These are phyloP conservation scores for Nasonia longicornis DNA, from an alignment of 1,140 invertebrate genomes.

Conservation along the genomic window DNA sequence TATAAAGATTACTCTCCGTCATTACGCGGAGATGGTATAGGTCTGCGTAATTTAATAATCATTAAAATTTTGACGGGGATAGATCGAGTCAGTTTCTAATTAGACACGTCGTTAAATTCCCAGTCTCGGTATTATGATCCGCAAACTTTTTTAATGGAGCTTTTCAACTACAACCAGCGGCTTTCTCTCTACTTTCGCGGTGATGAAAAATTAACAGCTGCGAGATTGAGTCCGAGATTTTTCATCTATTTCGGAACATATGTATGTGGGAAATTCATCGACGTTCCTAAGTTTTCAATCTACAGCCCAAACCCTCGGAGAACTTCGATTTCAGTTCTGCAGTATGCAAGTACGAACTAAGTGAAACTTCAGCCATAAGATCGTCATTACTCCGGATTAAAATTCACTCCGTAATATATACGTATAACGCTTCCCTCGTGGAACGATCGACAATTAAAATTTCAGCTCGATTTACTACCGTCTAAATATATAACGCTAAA, in stretches of 20 bases:
- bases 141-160: neutral
- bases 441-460: neutral
- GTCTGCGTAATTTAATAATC: neutral
- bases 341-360: too few relatives aligned
- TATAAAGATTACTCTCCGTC: too few relatives aligned
- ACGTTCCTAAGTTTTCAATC: neutral
- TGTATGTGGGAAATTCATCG: too few relatives aligned
- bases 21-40: neutral
- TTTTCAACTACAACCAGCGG: neutral
- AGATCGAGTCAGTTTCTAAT: neutral
- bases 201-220: neutral
- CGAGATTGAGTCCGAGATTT: too few relatives aligned
- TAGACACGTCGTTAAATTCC: neutral
- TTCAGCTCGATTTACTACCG: neutral
- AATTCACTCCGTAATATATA: neutral
- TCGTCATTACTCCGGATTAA: neutral
- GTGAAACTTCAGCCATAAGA: neutral
- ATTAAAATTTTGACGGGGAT: neutral
- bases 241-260: too few relatives aligned
- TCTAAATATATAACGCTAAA: too few relatives aligned
- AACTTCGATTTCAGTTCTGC: neutral
- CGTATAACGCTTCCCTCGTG: too few relatives aligned
- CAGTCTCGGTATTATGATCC: neutral
- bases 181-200: neutral
- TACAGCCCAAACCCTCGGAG: neutral